Evolutionary conservation across 2,888 invertebrate species (phyloP).

Genomic region (Mythimna pallens): DNA sequence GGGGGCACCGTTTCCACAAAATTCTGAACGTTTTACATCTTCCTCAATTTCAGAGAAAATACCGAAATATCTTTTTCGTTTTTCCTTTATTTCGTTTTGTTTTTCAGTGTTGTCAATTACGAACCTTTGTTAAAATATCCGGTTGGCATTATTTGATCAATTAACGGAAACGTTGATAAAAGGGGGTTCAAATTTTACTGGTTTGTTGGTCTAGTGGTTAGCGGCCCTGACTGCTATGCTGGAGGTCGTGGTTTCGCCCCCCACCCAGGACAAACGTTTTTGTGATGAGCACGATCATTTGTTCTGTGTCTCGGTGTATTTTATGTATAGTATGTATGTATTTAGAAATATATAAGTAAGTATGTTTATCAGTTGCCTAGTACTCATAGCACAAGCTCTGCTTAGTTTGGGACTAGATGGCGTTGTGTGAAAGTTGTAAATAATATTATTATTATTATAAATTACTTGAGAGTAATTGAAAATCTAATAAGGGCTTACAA

Average conservation of each 20-base stretch:
- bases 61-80: slow-evolving; percentile 10
- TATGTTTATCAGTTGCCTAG: too few species aligned
- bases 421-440: too few species aligned
- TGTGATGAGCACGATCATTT: too few species aligned
- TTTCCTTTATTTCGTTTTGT: slow-evolving; percentile 3
- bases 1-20: slow-evolving; percentile 23
- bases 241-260: too few species aligned
- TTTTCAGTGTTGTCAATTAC: slow-evolving; percentile 2
- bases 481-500: background rate
- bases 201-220: too few species aligned
- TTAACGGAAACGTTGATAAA: background rate
- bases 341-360: too few species aligned
- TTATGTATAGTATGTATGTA: too few species aligned
- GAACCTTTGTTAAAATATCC: background rate
- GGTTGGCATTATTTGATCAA: background rate
- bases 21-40: slow-evolving; percentile 3
- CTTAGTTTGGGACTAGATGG: too few species aligned
- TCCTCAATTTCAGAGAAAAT: slow-evolving; percentile 15
- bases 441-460: background rate
- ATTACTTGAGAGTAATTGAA: background rate
- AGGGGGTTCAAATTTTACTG: background rate
- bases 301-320: too few species aligned
- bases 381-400: too few species aligned
- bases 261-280: too few species aligned
- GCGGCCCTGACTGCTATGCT: too few species aligned